These are phyloP conservation scores for Julus scandinavius DNA, from an alignment of 2,888 invertebrate species.

Conservation along the genomic window DNA sequence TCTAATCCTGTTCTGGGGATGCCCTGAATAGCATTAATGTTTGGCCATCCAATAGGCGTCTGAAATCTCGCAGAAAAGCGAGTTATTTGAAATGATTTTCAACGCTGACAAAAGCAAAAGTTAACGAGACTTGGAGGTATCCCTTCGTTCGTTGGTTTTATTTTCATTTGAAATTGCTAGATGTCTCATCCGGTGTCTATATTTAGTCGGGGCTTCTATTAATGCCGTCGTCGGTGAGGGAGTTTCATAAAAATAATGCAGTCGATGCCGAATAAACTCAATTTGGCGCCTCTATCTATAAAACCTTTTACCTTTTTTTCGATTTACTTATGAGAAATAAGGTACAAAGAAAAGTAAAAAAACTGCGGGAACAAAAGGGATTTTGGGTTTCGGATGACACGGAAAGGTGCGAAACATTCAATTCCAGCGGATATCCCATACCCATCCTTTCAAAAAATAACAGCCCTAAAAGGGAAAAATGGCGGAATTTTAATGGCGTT, in stretches of 20 bases:
- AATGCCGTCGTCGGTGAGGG: neutral
- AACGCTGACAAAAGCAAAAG: conserved; percentile 5
- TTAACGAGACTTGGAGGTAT: neutral
- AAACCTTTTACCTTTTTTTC: conserved; percentile 18
- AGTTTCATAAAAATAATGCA: neutral
- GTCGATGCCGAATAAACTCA: conserved; percentile 20
- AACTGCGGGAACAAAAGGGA: neutral
- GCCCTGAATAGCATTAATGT: too few relatives aligned
- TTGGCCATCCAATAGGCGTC: neutral
- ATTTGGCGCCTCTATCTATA: conserved; percentile 28
- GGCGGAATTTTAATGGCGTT: neutral
- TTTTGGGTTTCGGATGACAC: neutral
- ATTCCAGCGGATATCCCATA: conserved; percentile 18
- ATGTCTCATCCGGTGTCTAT: conserved; percentile 3
- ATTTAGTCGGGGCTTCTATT: neutral
- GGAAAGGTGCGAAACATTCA: neutral
- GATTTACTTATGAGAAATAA: conserved; percentile 30
- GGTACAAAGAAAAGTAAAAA: neutral
- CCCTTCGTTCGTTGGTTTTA: neutral
- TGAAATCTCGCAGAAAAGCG: neutral
- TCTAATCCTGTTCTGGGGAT: too few relatives aligned
- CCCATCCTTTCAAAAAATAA: neutral
- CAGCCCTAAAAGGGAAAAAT: conserved; percentile 3
- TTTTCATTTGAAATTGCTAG: conserved; percentile 30
- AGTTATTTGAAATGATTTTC: conserved; percentile 30